Evolutionary conservation across 2,113 vertebrate species (phyloP).

Genomic region (Dicerorhinus sumatrensis): DNA sequence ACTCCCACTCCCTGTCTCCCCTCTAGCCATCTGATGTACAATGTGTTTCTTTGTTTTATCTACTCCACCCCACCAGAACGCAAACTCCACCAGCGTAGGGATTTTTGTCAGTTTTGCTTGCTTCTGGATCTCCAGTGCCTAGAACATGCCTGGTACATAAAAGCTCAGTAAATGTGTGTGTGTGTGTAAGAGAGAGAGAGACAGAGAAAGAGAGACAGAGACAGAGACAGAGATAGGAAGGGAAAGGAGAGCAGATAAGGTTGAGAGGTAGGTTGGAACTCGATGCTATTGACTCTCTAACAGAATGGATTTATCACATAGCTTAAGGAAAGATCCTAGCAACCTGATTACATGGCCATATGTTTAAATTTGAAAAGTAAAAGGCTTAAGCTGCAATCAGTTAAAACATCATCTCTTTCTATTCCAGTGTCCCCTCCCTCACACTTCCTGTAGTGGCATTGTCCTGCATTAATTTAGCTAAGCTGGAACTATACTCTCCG

Average conservation of each 20-base stretch:
- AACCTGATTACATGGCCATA: not conserved
- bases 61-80: not conserved
- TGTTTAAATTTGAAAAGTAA: slow-evolving; percentile 34
- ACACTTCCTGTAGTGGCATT: not conserved
- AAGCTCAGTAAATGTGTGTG: not conserved
- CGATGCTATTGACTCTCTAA: not conserved
- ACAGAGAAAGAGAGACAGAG: not conserved
- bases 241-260: not conserved
- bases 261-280: not conserved
- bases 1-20: not conserved
- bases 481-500: not conserved
- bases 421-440: not conserved
- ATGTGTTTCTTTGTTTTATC: not conserved
- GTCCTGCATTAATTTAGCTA: not conserved
- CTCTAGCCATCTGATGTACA: not conserved
- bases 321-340: not conserved
- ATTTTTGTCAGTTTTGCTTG: not conserved
- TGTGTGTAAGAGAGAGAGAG: not conserved
- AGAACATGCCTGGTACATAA: not conserved
- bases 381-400: not conserved
- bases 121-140: not conserved
- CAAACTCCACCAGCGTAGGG: too few relatives aligned
- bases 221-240: not conserved
- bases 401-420: not conserved
- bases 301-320: not conserved